Conservation (phyloP, 2,797 vertebrate species). For the Paedocypris micromegethes region DNA sequence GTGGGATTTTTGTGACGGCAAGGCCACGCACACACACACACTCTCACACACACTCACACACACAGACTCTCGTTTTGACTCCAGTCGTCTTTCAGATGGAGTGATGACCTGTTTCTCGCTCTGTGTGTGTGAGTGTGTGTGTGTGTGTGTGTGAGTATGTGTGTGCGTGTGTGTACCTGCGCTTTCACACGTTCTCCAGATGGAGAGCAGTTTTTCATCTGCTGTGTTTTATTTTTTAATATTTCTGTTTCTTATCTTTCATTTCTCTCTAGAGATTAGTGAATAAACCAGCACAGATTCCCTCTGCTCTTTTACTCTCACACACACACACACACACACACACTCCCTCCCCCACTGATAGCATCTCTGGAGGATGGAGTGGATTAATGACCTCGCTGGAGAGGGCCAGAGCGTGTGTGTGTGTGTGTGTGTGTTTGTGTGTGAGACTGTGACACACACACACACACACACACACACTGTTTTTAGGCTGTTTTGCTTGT, state of each 20-base stretch:
- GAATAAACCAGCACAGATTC: constrained; percentile 41
- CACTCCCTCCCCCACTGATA: constrained; percentile 32
- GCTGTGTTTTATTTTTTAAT: constrained; percentile 28
- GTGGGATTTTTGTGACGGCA: too few species aligned
- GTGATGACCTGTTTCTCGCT: neutral
- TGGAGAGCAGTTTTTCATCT: constrained; percentile 9
- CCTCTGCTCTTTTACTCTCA: constrained; percentile 12
- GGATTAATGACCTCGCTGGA: constrained; percentile 56
- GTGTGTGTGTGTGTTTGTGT: constrained; percentile 30
- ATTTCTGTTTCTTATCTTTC: constrained; percentile 28
- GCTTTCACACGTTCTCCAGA: neutral
- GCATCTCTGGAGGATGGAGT: constrained; percentile 47
- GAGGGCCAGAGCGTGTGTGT: constrained; percentile 43
- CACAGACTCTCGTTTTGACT: too few species aligned
- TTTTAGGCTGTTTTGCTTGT: too few species aligned
- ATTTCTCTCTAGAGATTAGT: constrained; percentile 47
- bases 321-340: constrained; percentile 11
- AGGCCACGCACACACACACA: too few species aligned
- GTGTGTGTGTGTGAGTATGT: constrained; percentile 39
- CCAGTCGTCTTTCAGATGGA: too few species aligned
- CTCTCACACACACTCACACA: too few species aligned
- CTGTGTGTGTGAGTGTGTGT: constrained; percentile 28
- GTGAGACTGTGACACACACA: neutral
- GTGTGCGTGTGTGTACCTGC: constrained; percentile 18
- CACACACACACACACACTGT: too few species aligned